Base-by-base conservation (phyloP, 2,113 vertebrate genomes). In the Fukomys damarensis region DNA sequence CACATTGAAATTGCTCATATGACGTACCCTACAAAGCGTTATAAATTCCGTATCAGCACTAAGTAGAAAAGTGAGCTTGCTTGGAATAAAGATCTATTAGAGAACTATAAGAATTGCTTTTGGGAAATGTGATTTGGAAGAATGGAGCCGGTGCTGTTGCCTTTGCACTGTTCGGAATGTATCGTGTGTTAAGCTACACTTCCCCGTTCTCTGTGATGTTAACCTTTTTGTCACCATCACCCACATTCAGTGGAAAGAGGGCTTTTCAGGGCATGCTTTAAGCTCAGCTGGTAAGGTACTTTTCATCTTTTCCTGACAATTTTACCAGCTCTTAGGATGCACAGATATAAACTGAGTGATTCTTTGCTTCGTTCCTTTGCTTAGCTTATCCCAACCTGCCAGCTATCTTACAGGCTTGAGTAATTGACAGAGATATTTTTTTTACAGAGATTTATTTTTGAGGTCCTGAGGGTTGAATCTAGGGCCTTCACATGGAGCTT, bases 1-100 rank as follows among this genome's bases (percentile, higher is more conserved):
- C 87, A 96, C 94, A 86, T 20, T 96, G 88, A 94, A 98, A 97
- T 97, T 96, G 90, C 85, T 97, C 85, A 83, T 61, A 85, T 86
- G 90, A 94, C 79, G 32, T 95, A 95, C 66, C 77, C 96, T 83
- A 93, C 94, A 96, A 97, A 97, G 65, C 22, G 3, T 94, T 97
- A 88, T 86, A 89, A 95, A 97, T 92, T 97, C 94, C 96, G 87
- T 72, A 63, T 52, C 59, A 38, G 96, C 81, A 72, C 85, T 96
- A 88, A 96, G 92, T 76, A 94, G 77, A 88, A 94, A 94, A 82
- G 93, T 95, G 81, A 97, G 92, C 90, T 96, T 92, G 59, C 87
- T 93, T 91, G 70, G 85, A 92, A 95, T 92, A 79, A 94, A 96
- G 81, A 90, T 72, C 88, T 92, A 61, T 90, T 88, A 92, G 77